These are phyloP conservation scores for Galaxea fascicularis DNA, from an alignment of 92 coral and sea anemone genomes.

Conservation along the genomic window DNA sequence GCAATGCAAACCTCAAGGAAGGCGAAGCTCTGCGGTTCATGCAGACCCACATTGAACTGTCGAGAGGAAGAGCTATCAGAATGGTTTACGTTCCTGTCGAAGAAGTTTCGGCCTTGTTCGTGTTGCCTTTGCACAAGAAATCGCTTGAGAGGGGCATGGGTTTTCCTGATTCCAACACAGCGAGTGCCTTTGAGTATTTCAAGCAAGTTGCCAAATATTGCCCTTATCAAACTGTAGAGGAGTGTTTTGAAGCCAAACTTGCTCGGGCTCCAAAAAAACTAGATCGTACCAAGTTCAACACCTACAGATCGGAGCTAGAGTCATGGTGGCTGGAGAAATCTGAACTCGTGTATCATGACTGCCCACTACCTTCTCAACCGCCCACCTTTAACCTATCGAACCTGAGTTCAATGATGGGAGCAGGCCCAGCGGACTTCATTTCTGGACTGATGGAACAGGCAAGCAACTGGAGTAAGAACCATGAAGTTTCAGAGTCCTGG, in stretches of 20 bases:
- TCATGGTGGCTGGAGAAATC: constrained; percentile 77
- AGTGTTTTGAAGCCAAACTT: constrained; percentile 52
- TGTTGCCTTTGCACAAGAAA: constrained; percentile 46
- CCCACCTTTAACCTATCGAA: constrained; percentile 12
- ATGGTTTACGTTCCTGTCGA: constrained; percentile 64
- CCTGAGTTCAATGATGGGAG: not conserved
- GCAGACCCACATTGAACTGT: constrained; percentile 52
- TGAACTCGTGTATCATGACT: constrained; percentile 47
- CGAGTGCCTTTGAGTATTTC: constrained; percentile 50
- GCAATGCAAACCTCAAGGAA: constrained; percentile 59
- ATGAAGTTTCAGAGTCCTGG: constrained; percentile 50
- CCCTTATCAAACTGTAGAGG: constrained; percentile 31
- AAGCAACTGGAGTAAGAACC: constrained; percentile 19
- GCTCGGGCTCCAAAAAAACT: constrained; percentile 30
- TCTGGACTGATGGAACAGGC: constrained; percentile 23
- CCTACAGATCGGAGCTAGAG: constrained; percentile 54
- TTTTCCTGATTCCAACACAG: constrained; percentile 25
- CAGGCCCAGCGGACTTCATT: not conserved
- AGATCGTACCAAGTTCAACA: constrained; percentile 27
- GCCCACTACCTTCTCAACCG: constrained; percentile 61
- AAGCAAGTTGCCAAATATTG: constrained; percentile 50
- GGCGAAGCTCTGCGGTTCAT: constrained; percentile 53
- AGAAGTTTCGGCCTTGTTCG: constrained; percentile 65
- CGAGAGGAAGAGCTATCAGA: constrained; percentile 44
- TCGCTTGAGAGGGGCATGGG: constrained; percentile 43